phyloP scores from a whole-genome alignment of 2,797 vertebrate species.

The Oreonectes daqikongensis region DNA sequence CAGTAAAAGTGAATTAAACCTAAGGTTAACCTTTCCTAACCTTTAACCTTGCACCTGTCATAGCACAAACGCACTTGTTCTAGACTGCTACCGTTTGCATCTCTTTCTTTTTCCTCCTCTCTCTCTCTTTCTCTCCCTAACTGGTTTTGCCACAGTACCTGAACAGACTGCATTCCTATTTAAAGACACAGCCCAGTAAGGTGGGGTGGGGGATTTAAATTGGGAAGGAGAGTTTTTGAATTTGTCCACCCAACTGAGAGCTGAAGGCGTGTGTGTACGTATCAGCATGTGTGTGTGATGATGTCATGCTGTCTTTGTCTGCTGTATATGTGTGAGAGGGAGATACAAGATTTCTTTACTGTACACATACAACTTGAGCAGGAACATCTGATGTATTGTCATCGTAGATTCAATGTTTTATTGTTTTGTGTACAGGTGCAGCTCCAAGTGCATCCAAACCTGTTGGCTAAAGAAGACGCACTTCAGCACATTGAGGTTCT shows the following conservation, averaged over 20 bases:
- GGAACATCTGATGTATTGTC: background rate
- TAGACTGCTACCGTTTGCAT: background rate
- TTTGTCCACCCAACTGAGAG: constrained; percentile 23
- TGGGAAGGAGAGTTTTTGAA: background rate
- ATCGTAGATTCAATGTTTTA: no score
- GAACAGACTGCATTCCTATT: constrained; percentile 73
- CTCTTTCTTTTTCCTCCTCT: constrained; percentile 44
- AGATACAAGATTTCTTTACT: background rate
- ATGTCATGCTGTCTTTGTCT: background rate
- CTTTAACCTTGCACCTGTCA: constrained; percentile 32
- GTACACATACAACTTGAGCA: no score
- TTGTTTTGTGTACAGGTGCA: constrained; percentile 83
- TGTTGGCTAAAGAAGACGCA: constrained; percentile 93
- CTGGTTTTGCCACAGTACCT: constrained; percentile 67
- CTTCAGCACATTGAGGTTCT: constrained; percentile 96
- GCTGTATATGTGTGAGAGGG: background rate
- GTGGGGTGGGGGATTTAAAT: constrained; percentile 18
- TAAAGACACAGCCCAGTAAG: constrained; percentile 63
- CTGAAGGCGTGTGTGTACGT: constrained; percentile 19
- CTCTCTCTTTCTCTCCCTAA: constrained; percentile 51
- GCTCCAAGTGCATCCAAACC: constrained; percentile 95
- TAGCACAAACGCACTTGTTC: background rate
- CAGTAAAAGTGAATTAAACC: constrained; percentile 12
- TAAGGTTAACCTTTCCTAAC: constrained; percentile 6
- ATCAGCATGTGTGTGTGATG: background rate